Conservation (phyloP, 2,888 invertebrate genomes). For the Caenorhabditis panamensis region DNA sequence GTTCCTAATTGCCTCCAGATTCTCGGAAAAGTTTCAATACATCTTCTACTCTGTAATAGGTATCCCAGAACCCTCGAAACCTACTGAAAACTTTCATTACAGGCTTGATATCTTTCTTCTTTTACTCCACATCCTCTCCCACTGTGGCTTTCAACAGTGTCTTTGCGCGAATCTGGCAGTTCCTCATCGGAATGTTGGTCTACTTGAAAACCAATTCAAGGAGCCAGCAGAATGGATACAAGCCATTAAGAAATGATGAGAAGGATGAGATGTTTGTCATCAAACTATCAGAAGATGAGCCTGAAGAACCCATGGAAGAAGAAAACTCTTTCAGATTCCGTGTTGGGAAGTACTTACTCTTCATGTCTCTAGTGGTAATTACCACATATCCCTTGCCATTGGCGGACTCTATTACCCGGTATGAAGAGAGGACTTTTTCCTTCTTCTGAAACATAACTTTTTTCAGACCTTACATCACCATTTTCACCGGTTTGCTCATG, state of each 20-base stretch:
- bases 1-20: too few species aligned
- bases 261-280: background rate
- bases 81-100: too few species aligned
- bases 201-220: background rate
- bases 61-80: background rate
- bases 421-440: too few species aligned
- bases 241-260: background rate
- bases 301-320: too few species aligned
- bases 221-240: background rate
- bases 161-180: constrained; percentile 57
- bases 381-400: too few species aligned
- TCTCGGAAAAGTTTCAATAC: background rate
- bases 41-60: background rate
- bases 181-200: constrained; percentile 29
- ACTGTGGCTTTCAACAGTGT: constrained; percentile 38
- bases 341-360: too few species aligned
- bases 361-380: too few species aligned
- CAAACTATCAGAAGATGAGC: too few species aligned
- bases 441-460: background rate
- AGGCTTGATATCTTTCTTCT: constrained; percentile 10
- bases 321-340: too few species aligned
- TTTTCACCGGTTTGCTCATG: constrained; percentile 29
- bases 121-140: constrained; percentile 1
- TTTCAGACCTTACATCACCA: constrained; percentile 25
- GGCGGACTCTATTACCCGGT: too few species aligned